Conservation (phyloP, 64 coral and sea anemone genomes). For the Pocillopora damicornis region DNA sequence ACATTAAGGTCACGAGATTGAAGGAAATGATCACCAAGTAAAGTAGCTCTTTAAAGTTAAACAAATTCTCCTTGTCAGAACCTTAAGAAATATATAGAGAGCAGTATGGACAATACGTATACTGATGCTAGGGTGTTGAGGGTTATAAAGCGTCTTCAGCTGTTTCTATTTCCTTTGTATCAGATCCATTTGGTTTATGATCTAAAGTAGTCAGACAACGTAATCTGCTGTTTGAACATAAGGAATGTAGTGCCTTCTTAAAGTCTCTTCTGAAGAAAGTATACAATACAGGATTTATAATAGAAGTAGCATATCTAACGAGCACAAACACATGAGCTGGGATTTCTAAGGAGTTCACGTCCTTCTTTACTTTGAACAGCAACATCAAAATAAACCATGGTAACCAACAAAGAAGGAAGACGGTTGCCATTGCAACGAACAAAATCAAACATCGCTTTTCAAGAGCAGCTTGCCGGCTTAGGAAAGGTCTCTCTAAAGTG, state of each 20-base stretch:
- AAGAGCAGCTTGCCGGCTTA: not conserved
- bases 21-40: too few species aligned
- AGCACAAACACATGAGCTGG: conserved; percentile 28
- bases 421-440: conserved; percentile 23
- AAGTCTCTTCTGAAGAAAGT: conserved; percentile 68
- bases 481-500: not conserved
- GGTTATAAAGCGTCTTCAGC: not conserved
- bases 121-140: too few species aligned
- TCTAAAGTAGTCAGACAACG: not conserved
- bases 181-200: not conserved
- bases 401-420: conserved; percentile 16
- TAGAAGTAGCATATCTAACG: conserved; percentile 36
- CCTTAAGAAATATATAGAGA: too few species aligned
- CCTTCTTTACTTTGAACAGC: not conserved
- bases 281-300: conserved; percentile 60
- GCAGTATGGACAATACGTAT: too few species aligned
- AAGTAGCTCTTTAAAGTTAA: too few species aligned
- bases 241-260: conserved; percentile 21
- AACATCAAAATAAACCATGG: conserved; percentile 44
- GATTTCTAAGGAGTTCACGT: not conserved
- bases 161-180: not conserved
- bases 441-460: conserved; percentile 19
- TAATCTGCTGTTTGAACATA: not conserved
- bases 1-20: too few species aligned
- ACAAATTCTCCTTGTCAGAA: too few species aligned